Base-by-base conservation (phyloP, 1,140 invertebrate genomes). In the Temnothorax curvispinosus region DNA sequence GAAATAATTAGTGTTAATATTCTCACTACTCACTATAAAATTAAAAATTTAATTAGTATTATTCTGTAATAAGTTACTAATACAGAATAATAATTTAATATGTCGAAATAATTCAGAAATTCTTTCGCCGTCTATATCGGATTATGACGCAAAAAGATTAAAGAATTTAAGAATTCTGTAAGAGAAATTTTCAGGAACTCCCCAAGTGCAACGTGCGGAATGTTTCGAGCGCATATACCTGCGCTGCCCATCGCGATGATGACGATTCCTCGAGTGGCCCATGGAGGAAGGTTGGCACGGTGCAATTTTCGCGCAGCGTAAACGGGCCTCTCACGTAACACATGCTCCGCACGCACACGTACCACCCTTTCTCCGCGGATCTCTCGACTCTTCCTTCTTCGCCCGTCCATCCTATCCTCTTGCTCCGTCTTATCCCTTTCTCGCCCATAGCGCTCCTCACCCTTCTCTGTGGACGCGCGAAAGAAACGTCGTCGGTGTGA, bases 321-420 rank as follows among this genome's bases (percentile, higher is more conserved):
- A 86, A 32, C 72, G 86, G 88, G 52, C 89, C 85, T 85, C 60
- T 91, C 89, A 76, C 81, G 87, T 89, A 90, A 90, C 82, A 86
- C 88, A 91, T 85, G 82, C 88, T 87, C 67, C 60, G 64, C 85
- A 87, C 90, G 85, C 75, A 76, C 72, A 77, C 85, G 78, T 86
- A 69, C 62, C 50, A 54, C 27, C 77, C 8, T 75, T 65, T 50
- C 88, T 64, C 81, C 86, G 38, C 76, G 87, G 27, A 69, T 71
- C 65, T 58, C 81, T 80, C 64, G 71, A 76, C 71, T 86, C 72
- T 44, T 71, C 64, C 65, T 52, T 65, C 75, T 77, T 64, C 84
- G 71, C 87, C 65, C 86, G 84, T 86, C 62, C 84, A 64, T 81
- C 87, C 52, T 88, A 75, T 77, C 32, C 64, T 64, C 54, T 47